Conservation (phyloP, 2,888 invertebrate genomes). For the Dryocosmus kuriphilus region DNA sequence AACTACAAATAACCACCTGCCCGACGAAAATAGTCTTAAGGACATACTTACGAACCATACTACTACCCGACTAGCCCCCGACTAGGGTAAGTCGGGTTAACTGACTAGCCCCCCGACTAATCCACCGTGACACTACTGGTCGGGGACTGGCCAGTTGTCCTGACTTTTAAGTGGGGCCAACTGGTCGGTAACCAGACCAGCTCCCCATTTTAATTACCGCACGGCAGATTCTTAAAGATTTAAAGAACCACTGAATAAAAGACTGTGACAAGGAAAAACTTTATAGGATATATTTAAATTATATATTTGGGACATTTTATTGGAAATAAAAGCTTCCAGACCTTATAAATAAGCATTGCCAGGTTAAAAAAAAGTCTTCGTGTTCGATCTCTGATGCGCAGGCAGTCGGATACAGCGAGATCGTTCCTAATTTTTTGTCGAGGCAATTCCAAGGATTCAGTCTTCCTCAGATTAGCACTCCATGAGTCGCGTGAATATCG, state of each 20-base stretch:
- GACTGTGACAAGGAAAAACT: background rate
- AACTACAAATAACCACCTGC: too few species aligned
- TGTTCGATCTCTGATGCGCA: slow-evolving; percentile 15
- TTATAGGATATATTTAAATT: background rate
- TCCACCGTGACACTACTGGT: too few species aligned
- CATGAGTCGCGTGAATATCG: slow-evolving; percentile 48
- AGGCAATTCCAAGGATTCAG: background rate
- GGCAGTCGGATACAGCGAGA: background rate
- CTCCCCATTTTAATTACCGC: too few species aligned
- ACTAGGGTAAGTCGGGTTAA: too few species aligned
- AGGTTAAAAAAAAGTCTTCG: background rate
- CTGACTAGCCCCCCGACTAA: too few species aligned
- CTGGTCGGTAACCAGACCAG: too few species aligned
- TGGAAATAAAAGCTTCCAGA: background rate
- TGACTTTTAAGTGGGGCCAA: too few species aligned
- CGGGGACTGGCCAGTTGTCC: too few species aligned
- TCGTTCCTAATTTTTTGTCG: background rate
- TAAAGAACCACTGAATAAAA: background rate
- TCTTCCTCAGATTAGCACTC: slow-evolving; percentile 24
- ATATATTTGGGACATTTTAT: background rate
- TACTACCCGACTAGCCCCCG: too few species aligned
- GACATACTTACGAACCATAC: too few species aligned
- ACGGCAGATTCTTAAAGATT: too few species aligned
- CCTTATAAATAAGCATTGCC: slow-evolving; percentile 8
- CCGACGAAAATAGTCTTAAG: too few species aligned